Evolutionary conservation across 2,888 invertebrate species (phyloP), one percentile per base, ranked within the genome.

Genomic region (Meteorus cinctellus): DNA sequence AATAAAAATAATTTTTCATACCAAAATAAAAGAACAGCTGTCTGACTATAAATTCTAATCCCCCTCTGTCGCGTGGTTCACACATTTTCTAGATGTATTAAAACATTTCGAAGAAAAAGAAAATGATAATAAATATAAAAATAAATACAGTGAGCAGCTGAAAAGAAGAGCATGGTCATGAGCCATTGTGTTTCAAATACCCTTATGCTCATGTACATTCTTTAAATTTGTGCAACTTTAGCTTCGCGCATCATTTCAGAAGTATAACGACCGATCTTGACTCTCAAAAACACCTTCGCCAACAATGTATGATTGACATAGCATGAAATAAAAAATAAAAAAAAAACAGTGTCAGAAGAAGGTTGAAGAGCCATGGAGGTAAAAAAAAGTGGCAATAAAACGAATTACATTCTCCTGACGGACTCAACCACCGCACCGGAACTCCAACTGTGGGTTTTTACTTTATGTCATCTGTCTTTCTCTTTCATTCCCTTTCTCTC

Each of bases 341-440:
- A 24, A n/a, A 12, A 5, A 16, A n/a, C n/a, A 8, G 6, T n/a
- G 19, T 10, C 55, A 24, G 24, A 0, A 19, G 8, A 24, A 55
- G n/a, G n/a, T 4, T 19, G n/a, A 31, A 29, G 62, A 29, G 60
- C 63, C 51, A 62, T 48, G 60, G 41, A 36, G n/a, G 59, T 19
- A 60, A 68, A 65, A 62, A 71, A 62, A 69, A 76, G 29, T 65
- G 51, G 75, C 65, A 76, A 69, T 67, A 72, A 63, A 63, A 63
- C 14, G 12, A 31, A 29, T 65, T 45, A 48, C 36, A 62, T 67
- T 34, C 74, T 74, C 68, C 65, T 71, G 69, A 55, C 73, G 72
- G 69, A 74, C 72, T 74, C 71, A 55, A 63, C 10, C 69, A 48
- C n/a, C 62, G 41, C 51, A 73, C 63, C 67, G 59, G 62, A 55